Evolutionary conservation across 37 sponge, comb jelly and placozoan genomes (phyloP), one percentile per base, ranked within the genome.

Genomic region (Amphimedon queenslandica): DNA sequence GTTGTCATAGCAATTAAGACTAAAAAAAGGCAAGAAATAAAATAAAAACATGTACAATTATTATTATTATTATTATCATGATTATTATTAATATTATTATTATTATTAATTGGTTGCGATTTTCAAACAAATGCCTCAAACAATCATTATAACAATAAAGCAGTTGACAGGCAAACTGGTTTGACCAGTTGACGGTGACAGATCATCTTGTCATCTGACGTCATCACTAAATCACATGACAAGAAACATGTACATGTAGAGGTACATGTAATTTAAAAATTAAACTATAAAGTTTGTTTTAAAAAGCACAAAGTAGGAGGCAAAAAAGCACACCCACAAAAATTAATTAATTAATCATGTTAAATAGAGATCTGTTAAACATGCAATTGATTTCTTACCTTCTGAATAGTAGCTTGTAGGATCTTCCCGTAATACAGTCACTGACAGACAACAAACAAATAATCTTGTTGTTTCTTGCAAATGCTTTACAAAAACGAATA

Each of bases 401-500:
- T 71, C 96, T 67, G 87, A 98, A 98, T 28, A 98, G 88, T 64
- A 92, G 94, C 82, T 98, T 98, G 75, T 94, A 78, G 68, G n/a
- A n/a, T n/a, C n/a, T n/a, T n/a, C n/a, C n/a, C n/a, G n/a, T n/a
- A n/a, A n/a, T n/a, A n/a, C n/a, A n/a, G n/a, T n/a, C n/a, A n/a
- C n/a, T n/a, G n/a, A n/a, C n/a, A n/a, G n/a, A n/a, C n/a, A n/a
- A n/a, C n/a, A n/a, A n/a, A n/a, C n/a, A n/a, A n/a, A n/a, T n/a
- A n/a, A n/a, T n/a, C n/a, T n/a, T n/a, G n/a, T n/a, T n/a, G n/a
- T n/a, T n/a, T n/a, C n/a, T n/a, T n/a, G n/a, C n/a, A n/a, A n/a
- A n/a, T n/a, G n/a, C n/a, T n/a, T n/a, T n/a, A n/a, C n/a, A n/a
- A n/a, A n/a, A n/a, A n/a, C n/a, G n/a, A n/a, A n/a, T n/a, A n/a